These are phyloP conservation scores for Sylvia borin DNA, from an alignment of 2,797 vertebrate species.

Conservation along the genomic window DNA sequence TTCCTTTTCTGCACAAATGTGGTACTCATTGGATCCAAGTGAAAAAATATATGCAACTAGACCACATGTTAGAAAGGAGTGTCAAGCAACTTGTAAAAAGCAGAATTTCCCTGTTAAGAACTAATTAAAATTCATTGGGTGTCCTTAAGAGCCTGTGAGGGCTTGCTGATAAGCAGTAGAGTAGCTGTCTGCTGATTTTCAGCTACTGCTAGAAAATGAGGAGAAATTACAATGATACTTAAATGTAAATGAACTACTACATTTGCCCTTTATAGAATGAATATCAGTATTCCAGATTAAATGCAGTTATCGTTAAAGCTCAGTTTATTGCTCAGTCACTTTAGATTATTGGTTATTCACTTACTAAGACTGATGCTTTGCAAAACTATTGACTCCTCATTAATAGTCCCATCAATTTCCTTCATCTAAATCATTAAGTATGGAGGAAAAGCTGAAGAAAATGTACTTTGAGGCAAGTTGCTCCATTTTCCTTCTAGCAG, in stretches of 20 bases:
- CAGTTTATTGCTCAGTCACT: not conserved
- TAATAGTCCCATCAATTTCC: not conserved
- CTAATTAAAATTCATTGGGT: constrained; percentile 24
- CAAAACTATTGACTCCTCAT: not conserved
- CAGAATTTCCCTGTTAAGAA: not conserved
- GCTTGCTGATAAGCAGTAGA: not conserved
- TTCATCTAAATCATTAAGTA: not conserved
- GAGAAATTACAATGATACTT: not conserved
- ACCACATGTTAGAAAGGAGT: constrained; percentile 9
- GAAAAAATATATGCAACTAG: constrained; percentile 17
- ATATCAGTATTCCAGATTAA: not conserved
- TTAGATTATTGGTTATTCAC: not conserved
- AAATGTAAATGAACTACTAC: not conserved
- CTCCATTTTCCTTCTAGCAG: not conserved
- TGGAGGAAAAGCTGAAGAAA: not conserved
- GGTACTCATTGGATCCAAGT: constrained; percentile 44
- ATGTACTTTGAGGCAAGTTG: not conserved
- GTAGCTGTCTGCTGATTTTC: constrained; percentile 9
- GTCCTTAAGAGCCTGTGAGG: not conserved
- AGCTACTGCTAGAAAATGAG: not conserved
- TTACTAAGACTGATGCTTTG: not conserved
- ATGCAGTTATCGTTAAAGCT: not conserved
- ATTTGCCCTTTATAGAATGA: not conserved
- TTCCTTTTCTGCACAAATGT: constrained; percentile 17
- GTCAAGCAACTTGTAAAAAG: not conserved